These are phyloP conservation scores for Callinectes sapidus DNA, from an alignment of 2,888 invertebrate genomes.

Conservation along the genomic window DNA sequence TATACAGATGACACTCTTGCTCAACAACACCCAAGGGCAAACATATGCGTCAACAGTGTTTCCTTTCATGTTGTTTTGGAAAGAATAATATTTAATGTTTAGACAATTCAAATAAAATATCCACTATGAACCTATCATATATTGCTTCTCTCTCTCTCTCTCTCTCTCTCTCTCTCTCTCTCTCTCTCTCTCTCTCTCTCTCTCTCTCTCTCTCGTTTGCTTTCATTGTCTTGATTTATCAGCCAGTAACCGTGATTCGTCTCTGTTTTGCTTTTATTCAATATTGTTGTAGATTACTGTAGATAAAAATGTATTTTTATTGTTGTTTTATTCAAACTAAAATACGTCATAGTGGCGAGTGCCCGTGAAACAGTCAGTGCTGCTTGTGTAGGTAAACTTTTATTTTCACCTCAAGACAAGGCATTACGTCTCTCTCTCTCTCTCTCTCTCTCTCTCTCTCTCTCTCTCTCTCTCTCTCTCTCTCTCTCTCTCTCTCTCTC, in stretches of 20 bases:
- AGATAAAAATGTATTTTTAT: too few species aligned
- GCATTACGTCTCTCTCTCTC: constrained; percentile 26
- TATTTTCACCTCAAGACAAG: too few species aligned
- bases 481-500: constrained; percentile 35
- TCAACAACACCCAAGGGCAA: not conserved
- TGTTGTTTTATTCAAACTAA: too few species aligned
- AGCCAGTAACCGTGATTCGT: too few species aligned
- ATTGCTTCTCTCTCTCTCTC: not conserved
- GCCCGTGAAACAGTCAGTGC: too few species aligned
- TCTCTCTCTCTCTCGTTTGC: not conserved
- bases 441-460: constrained; percentile 52
- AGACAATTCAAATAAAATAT: not conserved
- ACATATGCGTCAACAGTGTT: not conserved
- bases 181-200: not conserved
- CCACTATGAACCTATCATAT: not conserved
- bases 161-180: not conserved
- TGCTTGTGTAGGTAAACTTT: too few species aligned
- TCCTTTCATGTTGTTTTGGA: not conserved
- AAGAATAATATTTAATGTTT: not conserved
- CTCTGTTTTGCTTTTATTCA: too few species aligned
- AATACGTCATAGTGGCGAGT: too few species aligned
- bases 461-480: constrained; percentile 49
- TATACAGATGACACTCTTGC: not conserved
- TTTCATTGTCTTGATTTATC: too few species aligned
- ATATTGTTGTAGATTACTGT: too few species aligned